phyloP scores from a whole-genome alignment of 2,888 invertebrate genomes.

The Luperina testacea region DNA sequence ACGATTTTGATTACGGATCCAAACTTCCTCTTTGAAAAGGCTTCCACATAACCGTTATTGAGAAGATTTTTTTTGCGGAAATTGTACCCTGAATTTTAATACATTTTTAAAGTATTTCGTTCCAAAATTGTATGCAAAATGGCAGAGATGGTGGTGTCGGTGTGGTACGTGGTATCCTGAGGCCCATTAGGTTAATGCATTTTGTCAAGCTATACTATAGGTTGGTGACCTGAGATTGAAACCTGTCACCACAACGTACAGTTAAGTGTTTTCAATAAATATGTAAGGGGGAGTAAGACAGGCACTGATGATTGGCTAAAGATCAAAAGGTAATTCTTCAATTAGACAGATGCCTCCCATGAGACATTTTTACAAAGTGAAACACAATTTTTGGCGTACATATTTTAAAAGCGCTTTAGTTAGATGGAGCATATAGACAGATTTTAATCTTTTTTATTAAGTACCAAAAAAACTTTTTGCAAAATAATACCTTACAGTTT shows the following conservation, averaged over 20 bases:
- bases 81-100: neutral
- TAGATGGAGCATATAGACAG: neutral
- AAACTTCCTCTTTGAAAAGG: neutral
- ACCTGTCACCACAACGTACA: neutral
- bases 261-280: neutral
- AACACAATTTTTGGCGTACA: neutral
- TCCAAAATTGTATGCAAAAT: neutral
- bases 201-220: neutral
- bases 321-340: neutral
- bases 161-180: too few relatives aligned
- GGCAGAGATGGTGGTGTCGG: too few relatives aligned
- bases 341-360: neutral
- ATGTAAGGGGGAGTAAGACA: too few relatives aligned
- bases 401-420: neutral
- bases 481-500: neutral
- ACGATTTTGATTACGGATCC: neutral
- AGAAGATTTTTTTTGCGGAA: neutral
- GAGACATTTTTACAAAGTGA: neutral
- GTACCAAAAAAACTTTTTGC: neutral
- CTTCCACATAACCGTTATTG: neutral
- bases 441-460: neutral
- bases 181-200: too few relatives aligned
- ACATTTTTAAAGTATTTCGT: neutral
- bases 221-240: slow-evolving; percentile 1
- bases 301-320: neutral